A percentile compares a stretch with the other conserved stretches of the same genome.
phyloP scores from a whole-genome alignment of 2,797 vertebrate species.

The Huso huso region DNA sequence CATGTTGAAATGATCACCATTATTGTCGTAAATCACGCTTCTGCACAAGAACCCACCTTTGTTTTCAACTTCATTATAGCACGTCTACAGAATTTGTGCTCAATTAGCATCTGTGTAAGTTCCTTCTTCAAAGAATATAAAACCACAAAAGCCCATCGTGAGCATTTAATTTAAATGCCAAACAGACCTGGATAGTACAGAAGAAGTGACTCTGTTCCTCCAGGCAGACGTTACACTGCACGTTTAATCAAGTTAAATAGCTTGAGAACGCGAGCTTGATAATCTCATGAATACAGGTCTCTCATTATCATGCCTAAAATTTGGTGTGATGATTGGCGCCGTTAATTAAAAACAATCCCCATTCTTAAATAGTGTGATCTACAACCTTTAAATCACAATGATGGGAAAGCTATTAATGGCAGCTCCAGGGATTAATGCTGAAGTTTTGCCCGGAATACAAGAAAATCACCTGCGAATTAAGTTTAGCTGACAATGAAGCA shows the following conservation, averaged over 20 bases:
- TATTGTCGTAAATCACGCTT: too few relatives aligned
- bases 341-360: background rate
- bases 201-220: too few relatives aligned
- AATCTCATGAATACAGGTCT: slow-evolving; percentile 45
- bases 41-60: too few relatives aligned
- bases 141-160: too few relatives aligned
- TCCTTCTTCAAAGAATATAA: too few relatives aligned
- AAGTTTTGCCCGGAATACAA: background rate
- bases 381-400: background rate
- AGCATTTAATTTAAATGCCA: too few relatives aligned
- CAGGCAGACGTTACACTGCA: slow-evolving; percentile 19
- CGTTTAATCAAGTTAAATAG: slow-evolving; percentile 14
- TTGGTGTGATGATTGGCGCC: background rate
- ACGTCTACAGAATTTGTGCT: too few relatives aligned
- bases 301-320: slow-evolving; percentile 1
- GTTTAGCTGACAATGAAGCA: background rate
- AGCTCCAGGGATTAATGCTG: background rate
- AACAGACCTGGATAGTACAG: too few relatives aligned
- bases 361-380: background rate
- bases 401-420: background rate
- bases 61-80: too few relatives aligned
- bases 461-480: background rate
- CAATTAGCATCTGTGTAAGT: too few relatives aligned
- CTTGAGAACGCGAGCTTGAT: slow-evolving; percentile 24
- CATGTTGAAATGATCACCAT: too few relatives aligned